These are phyloP conservation scores for Zonitis immaculata DNA, from an alignment of 2,888 invertebrate genomes.

Conservation along the genomic window DNA sequence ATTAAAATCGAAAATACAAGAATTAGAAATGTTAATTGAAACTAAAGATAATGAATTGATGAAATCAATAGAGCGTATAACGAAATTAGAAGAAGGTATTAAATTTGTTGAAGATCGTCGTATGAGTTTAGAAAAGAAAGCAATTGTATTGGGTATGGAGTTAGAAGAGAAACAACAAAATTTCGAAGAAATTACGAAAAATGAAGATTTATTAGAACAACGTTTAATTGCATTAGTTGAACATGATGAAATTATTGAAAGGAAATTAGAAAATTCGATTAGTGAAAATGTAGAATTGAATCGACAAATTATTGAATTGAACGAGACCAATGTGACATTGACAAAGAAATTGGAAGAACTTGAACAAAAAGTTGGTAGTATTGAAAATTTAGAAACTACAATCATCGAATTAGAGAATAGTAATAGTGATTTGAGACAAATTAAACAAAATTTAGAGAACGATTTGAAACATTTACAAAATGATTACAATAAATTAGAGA, in stretches of 20 bases:
- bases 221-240: slow-evolving; percentile 59
- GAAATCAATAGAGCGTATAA: slow-evolving; percentile 60
- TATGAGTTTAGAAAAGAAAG: slow-evolving; percentile 57
- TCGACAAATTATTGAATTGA: slow-evolving; percentile 28
- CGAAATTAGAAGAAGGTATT: slow-evolving; percentile 63
- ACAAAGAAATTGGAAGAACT: slow-evolving; percentile 32
- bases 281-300: slow-evolving; percentile 31
- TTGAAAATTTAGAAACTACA: slow-evolving; percentile 25
- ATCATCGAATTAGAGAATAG: slow-evolving; percentile 48
- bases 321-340: slow-evolving; percentile 28
- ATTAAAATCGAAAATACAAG: slow-evolving; percentile 66
- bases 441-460: slow-evolving; percentile 50
- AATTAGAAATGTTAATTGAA: slow-evolving; percentile 70
- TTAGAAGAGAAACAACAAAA: slow-evolving; percentile 54
- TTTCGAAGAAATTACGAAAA: slow-evolving; percentile 54
- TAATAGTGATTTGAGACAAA: slow-evolving; percentile 50
- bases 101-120: slow-evolving; percentile 58
- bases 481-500: slow-evolving; percentile 47
- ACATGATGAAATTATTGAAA: slow-evolving; percentile 59
- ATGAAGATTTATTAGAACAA: slow-evolving; percentile 60
- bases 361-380: slow-evolving; percentile 29
- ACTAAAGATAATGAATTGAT: slow-evolving; percentile 63
- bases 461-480: slow-evolving; percentile 50
- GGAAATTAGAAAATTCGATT: slow-evolving; percentile 47
- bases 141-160: slow-evolving; percentile 58